Percentiles rank a stretch among this genome's conserved stretches.
phyloP scores from a whole-genome alignment of 2,113 vertebrate genomes.

The Lepus americanus region DNA sequence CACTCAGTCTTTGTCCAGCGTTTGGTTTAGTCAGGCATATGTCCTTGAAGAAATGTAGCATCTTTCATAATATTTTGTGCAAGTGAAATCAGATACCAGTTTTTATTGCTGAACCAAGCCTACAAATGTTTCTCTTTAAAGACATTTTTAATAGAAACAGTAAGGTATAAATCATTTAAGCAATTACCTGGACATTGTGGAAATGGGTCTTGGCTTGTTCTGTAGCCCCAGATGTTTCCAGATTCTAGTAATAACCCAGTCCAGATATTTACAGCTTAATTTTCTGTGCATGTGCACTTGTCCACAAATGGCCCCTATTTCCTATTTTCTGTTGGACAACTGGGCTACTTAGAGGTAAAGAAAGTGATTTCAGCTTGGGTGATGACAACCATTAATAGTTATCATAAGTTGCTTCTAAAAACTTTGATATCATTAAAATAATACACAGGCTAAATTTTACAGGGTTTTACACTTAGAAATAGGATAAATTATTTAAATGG shows the following conservation, averaged over 20 bases:
- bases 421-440: slow-evolving; percentile 81
- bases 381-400: slow-evolving; percentile 81
- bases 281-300: slow-evolving; percentile 88
- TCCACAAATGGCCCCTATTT: slow-evolving; percentile 87
- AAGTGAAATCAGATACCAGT: slow-evolving; percentile 82
- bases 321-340: slow-evolving; percentile 86
- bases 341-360: slow-evolving; percentile 81
- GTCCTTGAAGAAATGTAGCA: slow-evolving; percentile 80
- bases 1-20: slow-evolving; percentile 63
- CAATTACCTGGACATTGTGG: slow-evolving; percentile 88
- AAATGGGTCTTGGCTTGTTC: slow-evolving; percentile 82
- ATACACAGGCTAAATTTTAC: slow-evolving; percentile 71
- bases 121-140: slow-evolving; percentile 87
- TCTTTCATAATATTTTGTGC: slow-evolving; percentile 77
- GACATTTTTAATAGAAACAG: slow-evolving; percentile 87
- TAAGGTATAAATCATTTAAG: slow-evolving; percentile 88
- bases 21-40: slow-evolving; percentile 74
- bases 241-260: slow-evolving; percentile 86
- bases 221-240: slow-evolving; percentile 89
- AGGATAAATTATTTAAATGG: slow-evolving; percentile 72
- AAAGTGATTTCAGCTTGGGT: slow-evolving; percentile 83
- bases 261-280: slow-evolving; percentile 92
- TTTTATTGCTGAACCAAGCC: slow-evolving; percentile 84
- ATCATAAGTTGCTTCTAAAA: slow-evolving; percentile 84
- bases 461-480: slow-evolving; percentile 69